Evolutionary conservation across 2,113 vertebrate genomes (phyloP).

Genomic region (Lagenorhynchus albirostris): DNA sequence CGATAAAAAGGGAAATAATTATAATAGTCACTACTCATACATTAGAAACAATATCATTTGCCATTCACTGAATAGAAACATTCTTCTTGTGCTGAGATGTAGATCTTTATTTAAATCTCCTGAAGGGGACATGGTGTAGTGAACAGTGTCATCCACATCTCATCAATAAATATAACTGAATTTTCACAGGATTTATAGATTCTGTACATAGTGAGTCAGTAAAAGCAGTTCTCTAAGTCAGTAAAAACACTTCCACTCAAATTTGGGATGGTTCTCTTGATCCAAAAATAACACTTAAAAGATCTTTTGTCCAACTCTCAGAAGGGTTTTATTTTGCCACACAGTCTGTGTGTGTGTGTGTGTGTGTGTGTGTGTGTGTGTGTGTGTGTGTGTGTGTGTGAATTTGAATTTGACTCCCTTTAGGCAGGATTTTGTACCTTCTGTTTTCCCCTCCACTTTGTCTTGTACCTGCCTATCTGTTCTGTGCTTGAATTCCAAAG

Average conservation of each 20-base stretch:
- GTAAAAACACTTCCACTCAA: neutral
- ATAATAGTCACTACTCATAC: neutral
- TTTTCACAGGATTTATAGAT: neutral
- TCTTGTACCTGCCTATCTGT: neutral
- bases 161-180: neutral
- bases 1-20: slow-evolving; percentile 26
- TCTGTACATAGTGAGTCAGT: neutral
- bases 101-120: neutral
- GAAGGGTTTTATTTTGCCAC: neutral
- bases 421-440: neutral
- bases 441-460: neutral
- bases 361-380: neutral
- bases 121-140: neutral
- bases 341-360: neutral
- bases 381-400: neutral
- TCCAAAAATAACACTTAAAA: slow-evolving; percentile 21
- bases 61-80: neutral
- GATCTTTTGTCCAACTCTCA: neutral
- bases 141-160: neutral
- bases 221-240: neutral
- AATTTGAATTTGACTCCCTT: neutral
- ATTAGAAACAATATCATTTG: neutral
- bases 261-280: neutral
- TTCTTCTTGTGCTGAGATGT: neutral
- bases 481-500: slow-evolving; percentile 14